Conservation (phyloP, 2,113 vertebrate genomes). For the Cololabis saira region DNA sequence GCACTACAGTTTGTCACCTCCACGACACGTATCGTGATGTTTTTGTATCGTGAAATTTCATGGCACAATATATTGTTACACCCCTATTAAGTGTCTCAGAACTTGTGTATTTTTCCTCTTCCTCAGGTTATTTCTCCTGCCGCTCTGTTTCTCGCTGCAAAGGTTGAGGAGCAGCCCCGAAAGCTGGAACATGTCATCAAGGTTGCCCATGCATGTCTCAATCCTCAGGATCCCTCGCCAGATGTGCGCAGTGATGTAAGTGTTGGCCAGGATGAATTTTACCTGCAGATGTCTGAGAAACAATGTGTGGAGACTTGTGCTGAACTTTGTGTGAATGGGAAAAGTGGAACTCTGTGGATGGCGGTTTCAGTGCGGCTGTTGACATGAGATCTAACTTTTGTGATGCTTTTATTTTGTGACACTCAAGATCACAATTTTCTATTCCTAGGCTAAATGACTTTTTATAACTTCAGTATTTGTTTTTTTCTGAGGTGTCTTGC, state of each 20-base stretch:
- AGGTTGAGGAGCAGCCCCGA: conserved; percentile 96
- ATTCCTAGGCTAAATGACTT: neutral
- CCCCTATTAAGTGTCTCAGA: no score
- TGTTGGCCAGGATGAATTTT: neutral
- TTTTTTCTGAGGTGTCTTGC: neutral
- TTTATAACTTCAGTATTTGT: neutral
- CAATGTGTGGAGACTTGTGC: neutral
- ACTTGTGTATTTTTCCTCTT: neutral
- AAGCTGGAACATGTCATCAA: conserved; percentile 97
- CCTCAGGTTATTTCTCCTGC: conserved; percentile 90
- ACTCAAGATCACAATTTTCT: neutral
- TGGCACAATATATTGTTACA: no score
- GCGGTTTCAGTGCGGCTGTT: neutral
- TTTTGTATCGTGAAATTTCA: no score
- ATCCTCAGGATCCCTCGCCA: conserved; percentile 90
- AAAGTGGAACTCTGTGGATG: neutral
- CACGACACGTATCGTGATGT: no score
- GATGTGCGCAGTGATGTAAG: conserved; percentile 93
- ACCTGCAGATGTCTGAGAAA: neutral
- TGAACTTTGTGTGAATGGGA: no score
- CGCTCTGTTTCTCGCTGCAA: conserved; percentile 93
- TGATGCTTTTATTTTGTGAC: neutral
- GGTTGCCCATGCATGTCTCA: conserved; percentile 93
- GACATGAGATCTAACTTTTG: neutral
- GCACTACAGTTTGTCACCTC: no score